Evolutionary conservation across 2,113 vertebrate species (phyloP), one percentile per base, ranked within the genome.

Genomic region (Chunga burmeisteri): DNA sequence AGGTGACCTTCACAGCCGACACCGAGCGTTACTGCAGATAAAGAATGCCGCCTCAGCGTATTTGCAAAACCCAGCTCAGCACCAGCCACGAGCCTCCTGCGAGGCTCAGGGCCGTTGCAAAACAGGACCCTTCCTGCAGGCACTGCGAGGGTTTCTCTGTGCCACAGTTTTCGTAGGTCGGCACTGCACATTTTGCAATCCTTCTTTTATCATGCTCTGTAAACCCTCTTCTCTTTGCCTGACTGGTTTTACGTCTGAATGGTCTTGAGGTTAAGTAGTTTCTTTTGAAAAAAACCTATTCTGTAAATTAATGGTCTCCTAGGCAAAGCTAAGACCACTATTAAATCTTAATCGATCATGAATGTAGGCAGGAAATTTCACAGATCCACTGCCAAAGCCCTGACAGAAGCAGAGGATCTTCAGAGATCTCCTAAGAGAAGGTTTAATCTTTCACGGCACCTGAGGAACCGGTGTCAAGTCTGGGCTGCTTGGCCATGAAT

Each of bases 161-260:
- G 65, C 59, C 42, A 23, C 14, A 6, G 49, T 21, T 87, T 84
- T 58, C 3, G 0, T n/a, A 7, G 1, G 10, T 40, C 6, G 13
- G 29, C 4, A 10, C 34, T 56, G 50, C 26, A 52, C 75, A 6
- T 96, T 92, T 82, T 85, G 10, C 90, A 93, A 9, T 88, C 55
- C 86, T 96, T 93, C 67, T 67, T 97, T 87, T 79, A 49, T 94
- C 75, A 50, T 66, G 56, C 58, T 96, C 36, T 86, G 23, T 96
- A 93, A 95, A 81, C 71, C 59, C 36, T 86, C 34, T 80, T 75
- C 70, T 87, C 80, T 90, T 90, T 90, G 85, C 53, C 78, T 77
- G 68, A 50, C 66, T 59, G 49, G 17, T 95, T 96, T 96, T 95
- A 89, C 72, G 38, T 79, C 72, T 93, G 52, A 84, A 49, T 42